Conservation (phyloP, 37 sponge, comb jelly and placozoan genomes). For the Oopsacas minuta region DNA sequence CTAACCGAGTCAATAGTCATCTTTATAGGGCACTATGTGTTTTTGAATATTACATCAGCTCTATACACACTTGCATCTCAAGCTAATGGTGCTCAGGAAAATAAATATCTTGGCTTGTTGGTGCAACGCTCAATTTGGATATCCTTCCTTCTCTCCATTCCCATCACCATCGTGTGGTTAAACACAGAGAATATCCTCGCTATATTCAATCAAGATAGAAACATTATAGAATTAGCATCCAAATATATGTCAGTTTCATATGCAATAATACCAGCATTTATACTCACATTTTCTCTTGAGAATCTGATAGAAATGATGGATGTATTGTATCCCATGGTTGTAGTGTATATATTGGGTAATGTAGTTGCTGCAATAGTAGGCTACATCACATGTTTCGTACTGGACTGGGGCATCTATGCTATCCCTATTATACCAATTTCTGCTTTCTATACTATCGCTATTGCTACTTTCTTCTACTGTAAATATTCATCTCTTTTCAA, state of each 20-base stretch:
- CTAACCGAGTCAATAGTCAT: background rate
- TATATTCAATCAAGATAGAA: background rate
- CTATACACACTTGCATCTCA: background rate
- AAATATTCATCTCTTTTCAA: background rate
- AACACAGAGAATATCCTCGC: constrained; percentile 2
- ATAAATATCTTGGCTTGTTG: background rate
- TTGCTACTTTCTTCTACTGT: background rate
- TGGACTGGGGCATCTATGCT: background rate
- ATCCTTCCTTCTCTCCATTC: background rate
- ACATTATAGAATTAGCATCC: background rate
- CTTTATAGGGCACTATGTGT: background rate
- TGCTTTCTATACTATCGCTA: background rate
- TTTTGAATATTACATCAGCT: background rate
- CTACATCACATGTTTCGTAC: background rate
- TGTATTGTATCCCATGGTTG: background rate
- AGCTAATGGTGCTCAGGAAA: constrained; percentile 10
- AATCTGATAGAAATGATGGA: constrained; percentile 14
- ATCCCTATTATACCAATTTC: background rate
- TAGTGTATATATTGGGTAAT: background rate
- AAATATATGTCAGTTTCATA: background rate
- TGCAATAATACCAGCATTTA: background rate
- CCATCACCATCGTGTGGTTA: background rate
- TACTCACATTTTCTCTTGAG: background rate
- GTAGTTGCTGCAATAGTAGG: background rate
- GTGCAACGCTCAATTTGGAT: background rate